These are phyloP conservation scores for Catocala sponsa DNA, from an alignment of 2,888 invertebrate genomes.

Conservation along the genomic window DNA sequence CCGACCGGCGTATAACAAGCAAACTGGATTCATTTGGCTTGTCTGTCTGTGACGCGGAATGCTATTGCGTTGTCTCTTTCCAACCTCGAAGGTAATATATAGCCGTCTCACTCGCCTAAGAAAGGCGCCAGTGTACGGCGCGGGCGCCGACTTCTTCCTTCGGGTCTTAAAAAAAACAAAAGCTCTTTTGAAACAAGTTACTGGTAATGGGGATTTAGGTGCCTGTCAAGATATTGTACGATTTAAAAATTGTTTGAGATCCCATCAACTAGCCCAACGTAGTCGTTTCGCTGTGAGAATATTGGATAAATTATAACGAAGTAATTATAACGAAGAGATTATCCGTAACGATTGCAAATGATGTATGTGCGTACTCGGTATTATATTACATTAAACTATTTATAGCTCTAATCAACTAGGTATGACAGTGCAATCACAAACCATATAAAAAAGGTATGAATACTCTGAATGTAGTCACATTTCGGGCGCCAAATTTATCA, in stretches of 20 bases:
- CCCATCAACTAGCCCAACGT: conserved; percentile 49
- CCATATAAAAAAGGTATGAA: too few relatives aligned
- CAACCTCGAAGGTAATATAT: conserved; percentile 42
- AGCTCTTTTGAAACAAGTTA: conserved; percentile 83
- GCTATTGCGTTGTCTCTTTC: conserved; percentile 76
- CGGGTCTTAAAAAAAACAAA: conserved; percentile 84
- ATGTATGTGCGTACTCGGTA: too few relatives aligned
- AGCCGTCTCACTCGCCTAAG: conserved; percentile 70
- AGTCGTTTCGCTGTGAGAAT: conserved; percentile 35
- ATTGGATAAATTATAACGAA: background rate
- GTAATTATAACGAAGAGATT: background rate
- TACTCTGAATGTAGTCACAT: too few relatives aligned
- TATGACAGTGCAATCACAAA: too few relatives aligned
- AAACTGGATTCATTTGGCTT: conserved; percentile 82
- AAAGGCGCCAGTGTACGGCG: conserved; percentile 85
- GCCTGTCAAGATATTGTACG: conserved; percentile 78
- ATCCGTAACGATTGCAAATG: background rate
- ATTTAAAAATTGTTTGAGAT: conserved; percentile 73
- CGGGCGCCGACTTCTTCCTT: conserved; percentile 84
- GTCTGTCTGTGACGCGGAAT: conserved; percentile 78
- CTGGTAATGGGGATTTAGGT: conserved; percentile 77
- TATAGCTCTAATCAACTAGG: too few relatives aligned
- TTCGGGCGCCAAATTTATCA: too few relatives aligned
- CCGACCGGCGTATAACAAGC: conserved; percentile 75
- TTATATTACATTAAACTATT: too few relatives aligned